A percentile compares a stretch with the other conserved stretches of the same genome.
Evolutionary conservation across 2,113 vertebrate species (phyloP).

Genomic region (Danionella cerebrum): DNA sequence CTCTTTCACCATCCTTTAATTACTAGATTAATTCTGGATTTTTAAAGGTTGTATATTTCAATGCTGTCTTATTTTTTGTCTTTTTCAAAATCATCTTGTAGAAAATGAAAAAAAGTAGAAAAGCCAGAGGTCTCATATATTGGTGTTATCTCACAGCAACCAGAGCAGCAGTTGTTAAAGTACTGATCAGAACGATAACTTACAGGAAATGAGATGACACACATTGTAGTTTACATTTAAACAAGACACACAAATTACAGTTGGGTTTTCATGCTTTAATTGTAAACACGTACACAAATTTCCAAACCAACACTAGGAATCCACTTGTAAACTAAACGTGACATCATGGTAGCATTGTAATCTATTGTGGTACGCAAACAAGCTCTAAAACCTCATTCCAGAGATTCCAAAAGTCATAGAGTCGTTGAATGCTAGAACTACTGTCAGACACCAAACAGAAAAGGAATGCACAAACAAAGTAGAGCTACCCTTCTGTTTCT

Average conservation of each 20-base stretch:
- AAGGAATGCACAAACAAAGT: not conserved
- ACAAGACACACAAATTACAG: not conserved
- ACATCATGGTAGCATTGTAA: not conserved
- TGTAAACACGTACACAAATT: too few relatives aligned
- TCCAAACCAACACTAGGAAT: too few relatives aligned
- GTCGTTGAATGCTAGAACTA: not conserved
- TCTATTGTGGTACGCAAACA: not conserved
- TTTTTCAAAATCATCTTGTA: too few relatives aligned
- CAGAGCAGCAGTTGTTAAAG: not conserved
- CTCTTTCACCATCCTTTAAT: too few relatives aligned
- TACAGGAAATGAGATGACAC: not conserved
- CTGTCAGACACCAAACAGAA: not conserved
- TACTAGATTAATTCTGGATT: too few relatives aligned
- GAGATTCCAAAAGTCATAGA: slow-evolving; percentile 1
- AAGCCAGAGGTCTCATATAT: too few relatives aligned
- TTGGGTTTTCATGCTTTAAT: too few relatives aligned
- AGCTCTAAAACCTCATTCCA: not conserved
- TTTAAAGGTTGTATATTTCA: too few relatives aligned
- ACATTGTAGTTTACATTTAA: not conserved
- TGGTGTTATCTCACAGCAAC: slow-evolving; percentile 20
- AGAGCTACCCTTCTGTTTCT: not conserved
- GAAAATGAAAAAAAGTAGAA: too few relatives aligned
- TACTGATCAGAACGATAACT: not conserved
- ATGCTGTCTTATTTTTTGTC: too few relatives aligned
- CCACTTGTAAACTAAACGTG: not conserved